Base-by-base conservation (phyloP, 1,140 invertebrate genomes). In the Eueides isabella region DNA sequence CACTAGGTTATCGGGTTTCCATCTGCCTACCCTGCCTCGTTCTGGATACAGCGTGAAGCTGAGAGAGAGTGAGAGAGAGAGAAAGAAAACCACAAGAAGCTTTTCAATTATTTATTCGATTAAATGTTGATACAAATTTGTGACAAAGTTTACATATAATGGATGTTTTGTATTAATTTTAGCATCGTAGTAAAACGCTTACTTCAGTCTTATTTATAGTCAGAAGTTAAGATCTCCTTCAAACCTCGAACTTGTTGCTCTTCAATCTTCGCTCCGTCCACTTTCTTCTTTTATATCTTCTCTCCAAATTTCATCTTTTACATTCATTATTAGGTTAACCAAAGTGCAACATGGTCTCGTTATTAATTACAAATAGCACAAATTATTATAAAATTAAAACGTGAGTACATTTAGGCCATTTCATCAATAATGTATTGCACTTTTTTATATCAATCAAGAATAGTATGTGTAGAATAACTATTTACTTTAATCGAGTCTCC, bases 151-250 rank as follows among this genome's bases (percentile, higher is more conserved):
- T 55, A 55, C 9, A 23, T 26, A 5, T 26, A 55, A 4, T 19
- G 6, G 48, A 55, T 19, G 16, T 48, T 11, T 55, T 55, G 48
- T 23, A 23, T 44, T 7, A 19, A n/a, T 26, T 26, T 55, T 12
- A 55, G n/a, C 7, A 55, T 55, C 48, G 2, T 55, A 23, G 23
- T 26, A 11, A 19, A 55, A 26, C 26, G 48, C 48, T 55, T n/a
- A 55, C 48, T 23, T 55, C 19, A 55, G 48, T 23, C 41, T 48
- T 48, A 48, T 38, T 48, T 48, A 48, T 38, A 48, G 41, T 48
- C 41, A 48, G 41, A 48, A 48, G 41, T 48, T 38, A 16, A 16
- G 35, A 16, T 38, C 5, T 19, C 41, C 6, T 44, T 44, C 9
- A 9, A 19, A 19, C 16, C n/a, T 31, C 5, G 35, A 38, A 38